Evolutionary conservation across 2,888 invertebrate species (phyloP).

Genomic region (Deilephila elpenor): DNA sequence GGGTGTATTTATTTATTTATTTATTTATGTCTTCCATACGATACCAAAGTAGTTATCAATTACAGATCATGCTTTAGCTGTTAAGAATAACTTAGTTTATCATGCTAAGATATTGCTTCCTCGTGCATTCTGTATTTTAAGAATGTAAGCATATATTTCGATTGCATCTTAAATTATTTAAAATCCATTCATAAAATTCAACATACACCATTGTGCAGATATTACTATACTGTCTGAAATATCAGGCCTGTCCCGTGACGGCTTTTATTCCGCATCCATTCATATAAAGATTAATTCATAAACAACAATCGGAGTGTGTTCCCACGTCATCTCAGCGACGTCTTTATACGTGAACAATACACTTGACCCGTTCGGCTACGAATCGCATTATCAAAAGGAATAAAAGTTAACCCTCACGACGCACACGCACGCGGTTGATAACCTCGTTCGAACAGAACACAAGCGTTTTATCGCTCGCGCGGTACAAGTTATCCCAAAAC

Average conservation of each 20-base stretch:
- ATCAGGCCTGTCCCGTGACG: not conserved
- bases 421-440: conserved; percentile 60
- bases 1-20: too few species aligned
- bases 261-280: conserved; percentile 39
- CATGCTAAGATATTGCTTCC: too few species aligned
- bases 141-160: too few species aligned
- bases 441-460: conserved; percentile 66
- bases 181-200: too few species aligned
- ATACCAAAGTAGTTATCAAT: too few species aligned
- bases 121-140: too few species aligned
- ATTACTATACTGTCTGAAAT: not conserved
- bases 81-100: too few species aligned
- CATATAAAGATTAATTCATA: conserved; percentile 54
- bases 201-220: too few species aligned
- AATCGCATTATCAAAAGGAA: conserved; percentile 71
- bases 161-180: too few species aligned
- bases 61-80: too few species aligned
- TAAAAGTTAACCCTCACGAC: conserved; percentile 62
- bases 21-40: too few species aligned
- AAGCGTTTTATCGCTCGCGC: conserved; percentile 40
- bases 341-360: conserved; percentile 74
- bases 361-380: conserved; percentile 79
- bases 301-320: conserved; percentile 63
- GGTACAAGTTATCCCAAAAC: conserved; percentile 43
- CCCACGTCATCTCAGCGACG: conserved; percentile 74